Percentiles rank a stretch among this genome's conserved stretches.
Evolutionary conservation across 1,140 invertebrate species (phyloP).

Genomic region (Trachymyrmex septentrionalis): DNA sequence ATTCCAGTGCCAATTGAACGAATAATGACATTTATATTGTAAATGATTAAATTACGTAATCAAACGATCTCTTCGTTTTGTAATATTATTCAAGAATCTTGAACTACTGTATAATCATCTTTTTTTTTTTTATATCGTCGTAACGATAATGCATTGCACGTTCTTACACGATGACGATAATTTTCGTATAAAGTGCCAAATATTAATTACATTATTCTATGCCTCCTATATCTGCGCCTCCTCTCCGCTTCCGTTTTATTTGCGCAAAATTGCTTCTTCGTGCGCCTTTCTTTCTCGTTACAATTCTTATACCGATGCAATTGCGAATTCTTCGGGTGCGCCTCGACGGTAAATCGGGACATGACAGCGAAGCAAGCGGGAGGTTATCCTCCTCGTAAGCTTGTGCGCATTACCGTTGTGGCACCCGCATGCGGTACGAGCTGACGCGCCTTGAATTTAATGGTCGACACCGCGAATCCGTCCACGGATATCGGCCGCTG

Average conservation of each 20-base stretch:
- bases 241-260: neutral
- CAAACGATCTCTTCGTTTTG: neutral
- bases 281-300: neutral
- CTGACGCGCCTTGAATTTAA: slow-evolving; percentile 72
- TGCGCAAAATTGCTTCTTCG: neutral
- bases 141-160: neutral
- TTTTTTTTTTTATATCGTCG: neutral
- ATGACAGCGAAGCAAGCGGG: neutral
- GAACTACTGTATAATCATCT: neutral
- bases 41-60: slow-evolving; percentile 17
- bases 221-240: too few species aligned
- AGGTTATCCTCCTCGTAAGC: neutral
- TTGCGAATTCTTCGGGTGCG: slow-evolving; percentile 38
- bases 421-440: slow-evolving; percentile 63
- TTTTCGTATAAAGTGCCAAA: neutral
- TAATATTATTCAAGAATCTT: neutral
- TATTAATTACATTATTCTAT: neutral
- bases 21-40: slow-evolving; percentile 14
- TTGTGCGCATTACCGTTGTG: slow-evolving; percentile 33
- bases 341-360: slow-evolving; percentile 28
- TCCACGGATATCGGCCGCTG: slow-evolving; percentile 35
- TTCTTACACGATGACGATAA: neutral
- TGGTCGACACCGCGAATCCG: slow-evolving; percentile 44
- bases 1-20: slow-evolving; percentile 2
- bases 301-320: neutral